Percentiles rank a stretch among this genome's conserved stretches.
Conservation (phyloP, 1,140 invertebrate genomes). For the Drosophila elegans region DNA sequence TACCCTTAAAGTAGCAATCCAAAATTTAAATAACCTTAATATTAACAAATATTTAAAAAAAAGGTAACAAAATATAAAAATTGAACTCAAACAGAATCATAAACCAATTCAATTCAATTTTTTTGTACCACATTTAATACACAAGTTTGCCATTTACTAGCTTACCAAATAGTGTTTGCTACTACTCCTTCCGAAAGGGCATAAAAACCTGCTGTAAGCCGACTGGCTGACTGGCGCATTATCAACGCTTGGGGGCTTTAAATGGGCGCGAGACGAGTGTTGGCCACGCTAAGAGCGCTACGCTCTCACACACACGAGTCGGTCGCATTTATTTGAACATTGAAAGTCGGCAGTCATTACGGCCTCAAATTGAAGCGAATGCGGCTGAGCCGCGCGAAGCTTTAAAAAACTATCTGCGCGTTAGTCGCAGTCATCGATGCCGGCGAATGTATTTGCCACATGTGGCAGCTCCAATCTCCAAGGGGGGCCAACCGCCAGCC, state of each 20-base stretch:
- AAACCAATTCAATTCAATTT: neutral
- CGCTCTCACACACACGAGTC: conserved; percentile 50
- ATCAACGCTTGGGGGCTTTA: conserved; percentile 79
- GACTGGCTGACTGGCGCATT: conserved; percentile 66
- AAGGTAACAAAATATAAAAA: neutral
- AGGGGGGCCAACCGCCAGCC: conserved; percentile 21
- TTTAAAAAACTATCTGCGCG: conserved; percentile 44
- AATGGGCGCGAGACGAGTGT: conserved; percentile 68
- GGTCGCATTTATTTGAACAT: conserved; percentile 81
- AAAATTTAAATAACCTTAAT: too few relatives aligned
- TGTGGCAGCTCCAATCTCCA: conserved; percentile 50
- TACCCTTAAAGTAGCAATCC: conserved; percentile 8
- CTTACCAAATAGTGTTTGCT: neutral
- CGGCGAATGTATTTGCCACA: conserved; percentile 63
- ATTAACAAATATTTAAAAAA: too few relatives aligned
- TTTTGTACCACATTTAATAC: neutral
- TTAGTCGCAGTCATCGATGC: conserved; percentile 50
- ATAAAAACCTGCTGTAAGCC: conserved; percentile 69
- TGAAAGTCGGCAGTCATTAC: conserved; percentile 81
- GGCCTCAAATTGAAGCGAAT: conserved; percentile 73
- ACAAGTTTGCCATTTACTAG: neutral
- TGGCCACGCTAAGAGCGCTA: conserved; percentile 66
- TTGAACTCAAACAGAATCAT: neutral
- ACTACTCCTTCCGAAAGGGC: conserved; percentile 18
- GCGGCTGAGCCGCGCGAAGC: conserved; percentile 48